Base-by-base conservation (phyloP, 2,888 invertebrate genomes). In the Cerastoderma edule region DNA sequence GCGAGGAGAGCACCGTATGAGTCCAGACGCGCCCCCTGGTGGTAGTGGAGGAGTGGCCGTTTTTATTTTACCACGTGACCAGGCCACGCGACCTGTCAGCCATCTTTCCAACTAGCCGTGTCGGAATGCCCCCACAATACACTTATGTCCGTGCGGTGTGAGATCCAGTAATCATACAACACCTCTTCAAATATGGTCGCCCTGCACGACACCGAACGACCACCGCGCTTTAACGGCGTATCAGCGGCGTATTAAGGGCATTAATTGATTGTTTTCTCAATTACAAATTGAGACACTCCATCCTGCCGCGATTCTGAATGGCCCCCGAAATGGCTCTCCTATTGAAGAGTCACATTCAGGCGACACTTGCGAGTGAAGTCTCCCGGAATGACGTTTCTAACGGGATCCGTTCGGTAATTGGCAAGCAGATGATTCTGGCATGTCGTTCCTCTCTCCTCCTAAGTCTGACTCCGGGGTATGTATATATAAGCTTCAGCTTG, bases 361-460 rank as follows among this genome's bases (percentile, higher is more conserved):
- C 78, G 81, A 78, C 75, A 81, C 81, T 81, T 81, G 75, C 75
- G 39, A 69, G 67, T 72, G 81, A 81, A 81, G 67, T 81, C 81
- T 78, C 81, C 75, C 72, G 81, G 72, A 81, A 81, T 75, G 81
- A 78, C 77, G 81, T 69, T 66, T 54, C 63, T 75, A 70, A 81
- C 80, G 80, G 74, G 76, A 76, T 64, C 48, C 57, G 68, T 64
- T 70, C 72, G 56, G 70, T 81, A 81, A 81, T 81, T 81, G 81
- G 75, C 70, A 57, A 70, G 54, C 81, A 78, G 69, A 77, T 81
- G 81, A 78, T 75, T 78, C 72, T 81, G 81, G 63, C 81, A 81
- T 67, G n/a, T n/a, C n/a, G n/a, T n/a, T n/a, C n/a, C n/a, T n/a
- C n/a, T 48, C 63, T 67, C 46, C 72, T 69, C 65, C 39, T 64